phyloP scores from a whole-genome alignment of 2,888 invertebrate species.

The Pristionchus entomophagus region DNA sequence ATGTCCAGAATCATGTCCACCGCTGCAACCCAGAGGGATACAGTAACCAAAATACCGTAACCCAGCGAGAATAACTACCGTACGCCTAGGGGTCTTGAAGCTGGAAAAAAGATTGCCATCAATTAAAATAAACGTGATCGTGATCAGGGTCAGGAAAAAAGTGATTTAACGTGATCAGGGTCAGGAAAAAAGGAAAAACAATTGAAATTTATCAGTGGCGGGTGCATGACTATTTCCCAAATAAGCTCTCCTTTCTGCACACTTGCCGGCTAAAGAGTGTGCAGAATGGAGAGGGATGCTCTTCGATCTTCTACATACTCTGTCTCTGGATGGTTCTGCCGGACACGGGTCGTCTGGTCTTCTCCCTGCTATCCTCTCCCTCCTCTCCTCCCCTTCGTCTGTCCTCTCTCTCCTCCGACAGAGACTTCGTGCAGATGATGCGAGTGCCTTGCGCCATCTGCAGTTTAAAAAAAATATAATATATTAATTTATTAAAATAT shows the following conservation, averaged over 20 bases:
- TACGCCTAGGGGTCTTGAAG: not conserved
- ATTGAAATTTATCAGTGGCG: too few species aligned
- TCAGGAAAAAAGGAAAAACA: too few species aligned
- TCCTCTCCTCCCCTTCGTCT: not conserved
- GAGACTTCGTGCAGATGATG: constrained; percentile 94
- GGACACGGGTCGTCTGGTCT: not conserved
- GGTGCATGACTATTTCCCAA: too few species aligned
- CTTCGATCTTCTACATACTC: not conserved
- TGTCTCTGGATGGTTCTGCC: not conserved
- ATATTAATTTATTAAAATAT: not conserved
- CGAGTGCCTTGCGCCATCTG: constrained; percentile 83
- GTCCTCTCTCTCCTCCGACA: constrained; percentile 15
- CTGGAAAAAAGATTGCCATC: too few species aligned
- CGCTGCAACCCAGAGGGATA: not conserved
- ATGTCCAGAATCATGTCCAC: not conserved
- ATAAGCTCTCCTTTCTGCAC: too few species aligned
- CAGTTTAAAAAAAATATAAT: not conserved
- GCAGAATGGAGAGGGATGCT: too few species aligned
- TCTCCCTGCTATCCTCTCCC: not conserved
- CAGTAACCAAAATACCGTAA: not conserved
- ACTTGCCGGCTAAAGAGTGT: too few species aligned
- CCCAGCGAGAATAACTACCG: not conserved
- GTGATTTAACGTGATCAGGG: too few species aligned
- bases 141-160: too few species aligned
- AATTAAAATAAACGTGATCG: too few species aligned